phyloP scores from a whole-genome alignment of 2,797 vertebrate species.

The Tiaroga cobitis region DNA sequence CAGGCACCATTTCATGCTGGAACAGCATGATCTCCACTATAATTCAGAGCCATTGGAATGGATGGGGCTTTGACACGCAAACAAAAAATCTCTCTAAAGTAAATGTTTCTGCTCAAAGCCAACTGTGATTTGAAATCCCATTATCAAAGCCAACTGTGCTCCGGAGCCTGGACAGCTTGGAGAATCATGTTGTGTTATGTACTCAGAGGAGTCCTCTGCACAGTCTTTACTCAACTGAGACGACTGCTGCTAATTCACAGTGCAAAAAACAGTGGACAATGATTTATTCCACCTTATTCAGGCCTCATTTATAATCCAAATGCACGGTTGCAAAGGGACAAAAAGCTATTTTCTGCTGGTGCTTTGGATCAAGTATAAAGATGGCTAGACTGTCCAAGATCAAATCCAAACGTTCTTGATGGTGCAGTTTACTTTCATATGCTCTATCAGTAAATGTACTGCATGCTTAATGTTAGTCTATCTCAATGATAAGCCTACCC shows the following conservation, averaged over 20 bases:
- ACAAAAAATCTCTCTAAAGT: slow-evolving; percentile 63
- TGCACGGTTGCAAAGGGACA: slow-evolving; percentile 33
- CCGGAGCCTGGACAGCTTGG: slow-evolving; percentile 50
- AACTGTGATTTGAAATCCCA: slow-evolving; percentile 62
- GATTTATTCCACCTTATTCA: slow-evolving; percentile 40
- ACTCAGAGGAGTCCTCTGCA: slow-evolving; percentile 46
- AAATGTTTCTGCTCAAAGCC: slow-evolving; percentile 64
- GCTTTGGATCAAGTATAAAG: slow-evolving; percentile 52
- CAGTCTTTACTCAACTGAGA: slow-evolving; percentile 51
- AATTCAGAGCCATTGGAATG: slow-evolving; percentile 76
- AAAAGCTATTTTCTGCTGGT: slow-evolving; percentile 41
- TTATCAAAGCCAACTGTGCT: slow-evolving; percentile 66
- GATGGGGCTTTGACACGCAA: slow-evolving; percentile 79
- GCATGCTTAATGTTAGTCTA: slow-evolving; percentile 20
- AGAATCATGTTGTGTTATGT: slow-evolving; percentile 61
- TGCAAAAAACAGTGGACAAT: slow-evolving; percentile 30
- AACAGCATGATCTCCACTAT: slow-evolving; percentile 80
- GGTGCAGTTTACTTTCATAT: slow-evolving; percentile 54
- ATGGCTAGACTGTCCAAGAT: slow-evolving; percentile 48
- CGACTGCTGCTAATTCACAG: slow-evolving; percentile 43
- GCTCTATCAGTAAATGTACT: slow-evolving; percentile 41
- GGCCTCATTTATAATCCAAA: slow-evolving; percentile 47
- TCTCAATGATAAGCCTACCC: slow-evolving; percentile 31
- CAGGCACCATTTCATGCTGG: slow-evolving; percentile 78
- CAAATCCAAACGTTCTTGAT: slow-evolving; percentile 47